Evolutionary conservation across 2,113 vertebrate genomes (phyloP).

Genomic region (Microcebus jonahi): DNA sequence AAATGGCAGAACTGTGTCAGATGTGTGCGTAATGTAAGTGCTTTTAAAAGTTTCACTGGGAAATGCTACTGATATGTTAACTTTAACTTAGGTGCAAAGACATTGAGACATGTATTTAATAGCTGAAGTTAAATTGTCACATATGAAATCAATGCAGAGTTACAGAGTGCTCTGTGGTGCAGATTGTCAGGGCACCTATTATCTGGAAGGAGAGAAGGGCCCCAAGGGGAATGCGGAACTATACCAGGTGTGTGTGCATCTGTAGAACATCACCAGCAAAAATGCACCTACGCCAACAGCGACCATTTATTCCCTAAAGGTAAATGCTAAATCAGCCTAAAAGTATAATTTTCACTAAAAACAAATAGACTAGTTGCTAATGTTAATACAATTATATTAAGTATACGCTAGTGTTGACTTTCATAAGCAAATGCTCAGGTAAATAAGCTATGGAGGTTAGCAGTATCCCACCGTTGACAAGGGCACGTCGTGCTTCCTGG

Average conservation of each 20-base stretch:
- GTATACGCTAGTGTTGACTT: not conserved
- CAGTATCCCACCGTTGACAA: not conserved
- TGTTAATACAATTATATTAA: not conserved
- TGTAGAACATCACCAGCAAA: not conserved
- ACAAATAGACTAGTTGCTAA: not conserved
- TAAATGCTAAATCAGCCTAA: not conserved
- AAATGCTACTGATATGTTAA: not conserved
- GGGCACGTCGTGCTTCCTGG: not conserved
- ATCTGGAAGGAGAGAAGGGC: not conserved
- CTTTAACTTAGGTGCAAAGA: slow-evolving; percentile 12
- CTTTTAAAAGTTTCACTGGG: slow-evolving; percentile 33
- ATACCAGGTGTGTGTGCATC: not conserved
- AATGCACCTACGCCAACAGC: not conserved
- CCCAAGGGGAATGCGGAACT: not conserved
- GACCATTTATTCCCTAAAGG: not conserved
- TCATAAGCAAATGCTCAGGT: not conserved
- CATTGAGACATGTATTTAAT: not conserved
- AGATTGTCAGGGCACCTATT: not conserved
- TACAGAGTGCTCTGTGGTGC: not conserved
- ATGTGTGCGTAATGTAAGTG: not conserved
- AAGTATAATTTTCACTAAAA: slow-evolving; percentile 27
- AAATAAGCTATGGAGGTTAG: not conserved
- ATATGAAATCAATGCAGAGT: not conserved
- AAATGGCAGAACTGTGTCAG: not conserved
- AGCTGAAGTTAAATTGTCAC: not conserved